Base-by-base conservation (phyloP, 2,888 invertebrate species). In the Erebia palarica region DNA sequence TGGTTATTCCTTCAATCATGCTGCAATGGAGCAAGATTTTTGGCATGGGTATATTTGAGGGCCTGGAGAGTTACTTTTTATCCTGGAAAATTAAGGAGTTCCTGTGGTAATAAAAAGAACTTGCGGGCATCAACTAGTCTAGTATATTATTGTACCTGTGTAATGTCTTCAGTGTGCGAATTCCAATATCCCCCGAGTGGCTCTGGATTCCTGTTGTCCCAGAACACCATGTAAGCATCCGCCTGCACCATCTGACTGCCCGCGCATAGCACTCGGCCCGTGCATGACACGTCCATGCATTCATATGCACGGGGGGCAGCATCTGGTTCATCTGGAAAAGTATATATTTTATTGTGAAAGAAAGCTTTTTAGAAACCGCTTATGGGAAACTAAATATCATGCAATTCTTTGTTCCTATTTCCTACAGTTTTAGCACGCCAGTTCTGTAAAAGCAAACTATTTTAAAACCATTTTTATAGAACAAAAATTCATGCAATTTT, bases 131-230 rank as follows among this genome's bases (percentile, higher is more conserved):
- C 42, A 42, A 1, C 42, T 42, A 42, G 42, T 21, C 21, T 21
- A 21, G 21, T 21, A 21, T 21, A 2, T 2, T 21, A 21, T 2
- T 21, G 21, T 21, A 95, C 95, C 89, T 96, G 95, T 9, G 97
- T 96, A 16, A 98, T 94, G 84, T 97, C 97, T 85, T 97, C 97
- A 70, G 95, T 95, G 82, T 98, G 97, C 8, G 96, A 96, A 79
- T 97, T 96, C 95, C 96, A 96, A 83, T 97, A 98, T 0, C 96
- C 96, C 0, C 97, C 97, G 1, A 97, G 88, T 13, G 96, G 90
- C 73, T 93, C 92, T 0, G 90, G 81, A 72, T 93, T 91, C 73
- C 97, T 92, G 27, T 95, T 89, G 88, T 98, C 98, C 96, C 96
- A 97, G 89, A 98, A 98, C 73, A 97, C 87, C 16, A 97, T 90